phyloP scores from a whole-genome alignment of 1,140 invertebrate species.

The Hycleus phaleratus region DNA sequence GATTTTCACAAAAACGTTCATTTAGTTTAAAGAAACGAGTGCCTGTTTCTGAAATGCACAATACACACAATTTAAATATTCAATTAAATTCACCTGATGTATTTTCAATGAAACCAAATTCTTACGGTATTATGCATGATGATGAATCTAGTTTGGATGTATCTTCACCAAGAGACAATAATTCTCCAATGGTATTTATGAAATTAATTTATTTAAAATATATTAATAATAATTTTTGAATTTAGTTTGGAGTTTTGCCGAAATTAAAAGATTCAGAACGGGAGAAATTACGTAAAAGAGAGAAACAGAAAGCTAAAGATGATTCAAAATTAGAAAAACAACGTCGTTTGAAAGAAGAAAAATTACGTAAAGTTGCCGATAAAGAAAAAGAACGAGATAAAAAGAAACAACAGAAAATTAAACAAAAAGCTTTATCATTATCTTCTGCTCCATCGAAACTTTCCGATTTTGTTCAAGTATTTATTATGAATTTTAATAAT shows the following conservation, averaged over 20 bases:
- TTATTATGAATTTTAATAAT: constrained; percentile 3
- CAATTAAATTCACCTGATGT: constrained; percentile 37
- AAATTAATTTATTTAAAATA: neutral
- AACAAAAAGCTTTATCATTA: constrained; percentile 46
- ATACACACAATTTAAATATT: constrained; percentile 36
- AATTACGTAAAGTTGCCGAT: constrained; percentile 60
- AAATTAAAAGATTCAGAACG: constrained; percentile 54
- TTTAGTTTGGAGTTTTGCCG: constrained; percentile 51
- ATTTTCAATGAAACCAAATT: constrained; percentile 33
- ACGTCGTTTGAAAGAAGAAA: constrained; percentile 63
- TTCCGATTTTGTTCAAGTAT: constrained; percentile 42
- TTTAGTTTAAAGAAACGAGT: constrained; percentile 40
- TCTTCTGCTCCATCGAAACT: constrained; percentile 42
- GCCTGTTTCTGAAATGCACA: constrained; percentile 31
- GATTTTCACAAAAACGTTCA: constrained; percentile 38
- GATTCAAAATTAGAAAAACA: constrained; percentile 68
- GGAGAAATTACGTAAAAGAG: constrained; percentile 58
- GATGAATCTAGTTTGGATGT: constrained; percentile 62
- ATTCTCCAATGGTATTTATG: constrained; percentile 57
- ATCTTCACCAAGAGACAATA: constrained; percentile 58
- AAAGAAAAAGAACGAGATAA: constrained; percentile 66
- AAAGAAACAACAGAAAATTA: constrained; percentile 61
- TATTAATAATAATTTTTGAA: constrained; percentile 7
- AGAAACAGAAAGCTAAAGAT: constrained; percentile 68
- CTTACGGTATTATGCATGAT: constrained; percentile 49